Evolutionary conservation across 2,113 vertebrate species (phyloP), one percentile per base, ranked within the genome.

Genomic region (Okapia johnstoni): DNA sequence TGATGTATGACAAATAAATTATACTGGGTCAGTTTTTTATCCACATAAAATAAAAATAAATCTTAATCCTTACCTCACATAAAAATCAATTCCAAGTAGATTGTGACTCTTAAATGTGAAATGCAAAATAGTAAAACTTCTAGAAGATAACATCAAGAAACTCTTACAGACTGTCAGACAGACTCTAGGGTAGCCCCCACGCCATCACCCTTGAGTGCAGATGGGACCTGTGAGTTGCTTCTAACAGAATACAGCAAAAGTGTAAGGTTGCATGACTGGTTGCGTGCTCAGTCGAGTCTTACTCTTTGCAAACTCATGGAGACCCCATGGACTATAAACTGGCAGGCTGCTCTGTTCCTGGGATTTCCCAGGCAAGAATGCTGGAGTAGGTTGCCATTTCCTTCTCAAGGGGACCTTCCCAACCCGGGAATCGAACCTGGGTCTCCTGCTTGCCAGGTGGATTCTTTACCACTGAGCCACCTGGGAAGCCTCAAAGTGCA

Each of bases 81-180:
- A 92, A 92, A 95, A 93, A 66, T 61, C 58, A 93, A 88, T 80
- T 79, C 26, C 61, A 94, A 95, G 90, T 94, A 95, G 54, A 88
- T 26, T 61, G 25, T 76, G 28, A 87, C n/a, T 46, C 40, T 85
- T 85, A 61, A 73, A 84, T 92, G 17, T 84, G 33, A 91, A 85
- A 89, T 54, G 5, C 43, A 86, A 89, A 95, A 70, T 21, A 85
- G 7, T 90, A 85, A 66, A 91, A 93, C 14, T 93, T 91, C 33
- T 25, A 57, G 36, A 54, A 55, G 17, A 70, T 50, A 80, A 43
- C 1, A 63, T 61, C 86, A 28, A 11, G 63, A 85, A 81, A 19
- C 17, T 43, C 63, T 43, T 57, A 8, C 28, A 70, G 36, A 55
- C 14, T 83, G 5, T 93, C 5, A 23, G 26, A 46, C 66, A 54